Percentiles rank a stretch among this genome's conserved stretches.
Evolutionary conservation across 2,888 invertebrate species (phyloP).

Genomic region (Drosophila macrospina): DNA sequence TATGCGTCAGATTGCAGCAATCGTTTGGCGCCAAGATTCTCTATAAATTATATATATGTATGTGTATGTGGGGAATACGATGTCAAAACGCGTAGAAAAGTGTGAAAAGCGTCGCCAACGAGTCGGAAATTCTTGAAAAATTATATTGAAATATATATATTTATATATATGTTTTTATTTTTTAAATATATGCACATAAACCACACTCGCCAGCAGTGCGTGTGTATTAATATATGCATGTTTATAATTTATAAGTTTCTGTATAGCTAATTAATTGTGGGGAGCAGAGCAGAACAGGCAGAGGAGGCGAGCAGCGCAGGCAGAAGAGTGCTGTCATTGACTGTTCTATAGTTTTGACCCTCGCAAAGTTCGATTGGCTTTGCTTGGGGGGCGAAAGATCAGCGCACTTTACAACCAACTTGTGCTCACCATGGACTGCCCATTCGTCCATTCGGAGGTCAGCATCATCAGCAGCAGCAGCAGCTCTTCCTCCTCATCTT

Average conservation of each 20-base stretch:
- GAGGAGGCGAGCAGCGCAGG: constrained; percentile 6
- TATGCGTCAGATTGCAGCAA: constrained; percentile 60
- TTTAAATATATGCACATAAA: background rate
- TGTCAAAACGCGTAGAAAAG: constrained; percentile 66
- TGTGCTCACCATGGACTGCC: constrained; percentile 34
- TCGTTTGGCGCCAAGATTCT: constrained; percentile 77
- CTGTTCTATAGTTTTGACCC: constrained; percentile 78
- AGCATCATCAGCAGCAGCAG: constrained; percentile 18
- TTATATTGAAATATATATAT: constrained; percentile 34
- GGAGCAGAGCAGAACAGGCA: constrained; percentile 2
- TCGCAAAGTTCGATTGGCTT: constrained; percentile 74
- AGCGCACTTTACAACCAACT: constrained; percentile 70
- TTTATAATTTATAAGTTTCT: constrained; percentile 75
- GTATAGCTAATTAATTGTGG: constrained; percentile 67
- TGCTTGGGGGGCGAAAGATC: constrained; percentile 62
- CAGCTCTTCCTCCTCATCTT: background rate
- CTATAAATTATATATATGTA: constrained; percentile 47
- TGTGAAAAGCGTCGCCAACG: constrained; percentile 66
- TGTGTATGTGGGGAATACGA: constrained; percentile 46
- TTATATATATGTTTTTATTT: constrained; percentile 42
- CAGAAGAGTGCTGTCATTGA: constrained; percentile 66
- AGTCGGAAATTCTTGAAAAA: constrained; percentile 68
- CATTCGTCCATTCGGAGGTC: constrained; percentile 40
- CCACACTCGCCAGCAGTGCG: constrained; percentile 1
- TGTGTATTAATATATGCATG: constrained; percentile 7